Base-by-base conservation (phyloP, 2,797 vertebrate genomes). In the Squalus acanthias region DNA sequence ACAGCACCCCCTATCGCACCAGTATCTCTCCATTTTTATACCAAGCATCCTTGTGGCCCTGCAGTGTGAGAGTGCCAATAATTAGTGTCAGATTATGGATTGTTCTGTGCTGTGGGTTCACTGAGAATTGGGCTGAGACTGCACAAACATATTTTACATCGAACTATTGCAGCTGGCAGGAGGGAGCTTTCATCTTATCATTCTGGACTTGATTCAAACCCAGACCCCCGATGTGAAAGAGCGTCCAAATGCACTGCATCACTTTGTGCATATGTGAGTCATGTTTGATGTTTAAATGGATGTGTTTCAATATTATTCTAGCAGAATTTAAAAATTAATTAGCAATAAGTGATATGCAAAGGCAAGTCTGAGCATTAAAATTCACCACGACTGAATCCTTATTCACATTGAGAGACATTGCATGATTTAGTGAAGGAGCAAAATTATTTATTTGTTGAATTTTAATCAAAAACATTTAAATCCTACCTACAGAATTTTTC, bases 211-310 rank as follows among this genome's bases (percentile, higher is more conserved):
- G 94, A 95, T 95, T 76, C 70, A 95, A 95, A 76, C 53, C 13
- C 70, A 17, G 50, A 95, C 29, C 94, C 94, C 70, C 53, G 94
- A 95, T 53, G 50, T 76, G 50, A 74, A 69, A 93, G 65, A 67
- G 91, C 39, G 91, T 67, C 70, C 94, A 95, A 95, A 95, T 5
- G 29, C 46, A 95, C 72, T 95, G 50, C 50, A 95, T 74, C 94
- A 95, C 29, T 60, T 50, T 33, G 69, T 76, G 24, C 29, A 53
- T 33, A 57, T 74, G 26, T 57, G 70, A 74, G 70, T 53, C 94
- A 95, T n/a, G 4, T 74, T 95, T n/a, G 26, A 76, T 26, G n/a
- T 74, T 95, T 95, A 57, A 72, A 95, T 74, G 70, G 63, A 93
- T 39, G 15, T 9, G 10, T 76, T 95, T 69, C 91, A 95, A 74